Evolutionary conservation across 2,113 vertebrate species (phyloP).

Genomic region (Buteo buteo): DNA sequence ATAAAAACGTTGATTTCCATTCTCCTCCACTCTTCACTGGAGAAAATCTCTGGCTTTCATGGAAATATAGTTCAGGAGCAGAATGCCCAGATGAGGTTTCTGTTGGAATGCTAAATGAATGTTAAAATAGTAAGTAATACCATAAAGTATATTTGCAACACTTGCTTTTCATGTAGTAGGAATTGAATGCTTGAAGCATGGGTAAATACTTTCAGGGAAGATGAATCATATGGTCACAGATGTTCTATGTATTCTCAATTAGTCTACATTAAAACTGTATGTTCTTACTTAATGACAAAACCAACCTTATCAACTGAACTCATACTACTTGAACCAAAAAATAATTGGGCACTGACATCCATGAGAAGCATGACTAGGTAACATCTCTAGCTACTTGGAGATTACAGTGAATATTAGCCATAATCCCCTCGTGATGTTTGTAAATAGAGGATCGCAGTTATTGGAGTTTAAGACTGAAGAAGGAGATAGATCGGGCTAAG

Average conservation of each 20-base stretch:
- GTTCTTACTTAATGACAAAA: background rate
- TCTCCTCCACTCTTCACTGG: background rate
- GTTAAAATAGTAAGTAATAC: background rate
- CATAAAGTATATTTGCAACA: background rate
- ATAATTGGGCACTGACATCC: background rate
- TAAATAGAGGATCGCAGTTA: background rate
- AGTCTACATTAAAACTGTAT: background rate
- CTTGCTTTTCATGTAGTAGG: background rate
- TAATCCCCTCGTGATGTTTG: background rate
- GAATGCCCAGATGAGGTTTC: background rate
- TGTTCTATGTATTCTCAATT: background rate
- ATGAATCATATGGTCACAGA: background rate
- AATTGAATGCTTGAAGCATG: background rate
- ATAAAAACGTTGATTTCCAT: background rate
- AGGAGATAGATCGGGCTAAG: background rate
- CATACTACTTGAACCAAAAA: background rate
- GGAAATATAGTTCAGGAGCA: background rate
- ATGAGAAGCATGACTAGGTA: background rate
- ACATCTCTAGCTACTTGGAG: conserved; percentile 6
- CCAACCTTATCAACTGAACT: background rate
- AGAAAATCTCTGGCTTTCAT: background rate
- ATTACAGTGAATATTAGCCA: background rate
- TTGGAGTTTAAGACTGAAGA: background rate
- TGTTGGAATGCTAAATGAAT: background rate
- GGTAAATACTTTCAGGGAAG: background rate